A percentile compares a stretch with the other conserved stretches of the same genome.
These are phyloP conservation scores for Glyptemys insculpta DNA, from an alignment of 2,797 vertebrate species.

Conservation along the genomic window DNA sequence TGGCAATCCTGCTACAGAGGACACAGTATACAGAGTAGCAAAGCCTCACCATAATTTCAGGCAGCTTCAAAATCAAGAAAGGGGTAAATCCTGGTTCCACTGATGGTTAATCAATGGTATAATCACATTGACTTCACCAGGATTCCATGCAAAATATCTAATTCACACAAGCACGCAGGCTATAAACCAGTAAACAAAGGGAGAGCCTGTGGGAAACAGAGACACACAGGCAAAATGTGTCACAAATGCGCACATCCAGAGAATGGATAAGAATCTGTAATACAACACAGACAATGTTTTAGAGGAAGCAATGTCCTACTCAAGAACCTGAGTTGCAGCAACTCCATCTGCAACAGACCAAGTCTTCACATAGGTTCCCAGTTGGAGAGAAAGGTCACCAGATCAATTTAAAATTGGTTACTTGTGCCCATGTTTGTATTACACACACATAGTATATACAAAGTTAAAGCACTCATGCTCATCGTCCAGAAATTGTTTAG, in stretches of 20 bases:
- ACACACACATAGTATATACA: background rate
- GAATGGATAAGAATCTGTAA: background rate
- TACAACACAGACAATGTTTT: background rate
- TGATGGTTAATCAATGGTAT: background rate
- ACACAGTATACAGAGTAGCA: background rate
- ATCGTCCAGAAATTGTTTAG: background rate
- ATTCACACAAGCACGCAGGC: background rate
- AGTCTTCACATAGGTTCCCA: background rate
- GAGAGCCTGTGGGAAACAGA: background rate
- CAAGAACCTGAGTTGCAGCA: background rate
- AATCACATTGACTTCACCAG: background rate
- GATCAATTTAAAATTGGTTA: background rate
- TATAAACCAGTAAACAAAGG: background rate
- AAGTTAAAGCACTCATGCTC: background rate
- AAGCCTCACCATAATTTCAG: background rate
- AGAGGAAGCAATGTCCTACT: fast-evolving
- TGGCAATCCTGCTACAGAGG: background rate
- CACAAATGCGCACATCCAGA: background rate
- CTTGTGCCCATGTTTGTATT: background rate
- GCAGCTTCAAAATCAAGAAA: background rate
- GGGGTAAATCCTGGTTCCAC: too few species aligned
- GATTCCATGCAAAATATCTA: background rate
- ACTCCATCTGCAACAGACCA: background rate
- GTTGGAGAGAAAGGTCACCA: background rate
- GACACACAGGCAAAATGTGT: fast-evolving